phyloP scores from a whole-genome alignment of 35 echinoderm and acorn worm genomes.

The Hemicentrotus pulcherrimus region DNA sequence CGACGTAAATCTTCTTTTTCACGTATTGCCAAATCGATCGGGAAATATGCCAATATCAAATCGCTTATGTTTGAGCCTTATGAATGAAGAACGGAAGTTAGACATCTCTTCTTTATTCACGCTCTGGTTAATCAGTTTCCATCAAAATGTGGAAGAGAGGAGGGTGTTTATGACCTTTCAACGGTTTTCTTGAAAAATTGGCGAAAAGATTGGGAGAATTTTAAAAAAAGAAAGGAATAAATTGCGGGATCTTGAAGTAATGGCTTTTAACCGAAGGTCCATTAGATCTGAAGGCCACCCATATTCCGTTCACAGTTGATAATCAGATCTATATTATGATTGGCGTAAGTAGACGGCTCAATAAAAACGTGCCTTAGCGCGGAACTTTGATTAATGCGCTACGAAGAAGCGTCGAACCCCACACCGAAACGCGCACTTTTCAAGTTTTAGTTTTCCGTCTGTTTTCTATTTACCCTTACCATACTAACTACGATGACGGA shows the following conservation, averaged over 20 bases:
- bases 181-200: not conserved
- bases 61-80: not conserved
- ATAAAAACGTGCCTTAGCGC: slow-evolving; percentile 25
- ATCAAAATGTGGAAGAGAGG: not conserved
- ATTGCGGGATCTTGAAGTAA: not conserved
- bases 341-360: slow-evolving; percentile 40
- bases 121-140: not conserved
- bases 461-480: not conserved
- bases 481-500: not conserved
- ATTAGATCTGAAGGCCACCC: slow-evolving; percentile 3
- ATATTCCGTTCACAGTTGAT: slow-evolving; percentile 35
- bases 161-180: slow-evolving; percentile 2
- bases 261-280: slow-evolving; percentile 40
- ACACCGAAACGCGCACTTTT: not conserved
- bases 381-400: not conserved
- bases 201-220: not conserved
- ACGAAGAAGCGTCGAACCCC: not conserved
- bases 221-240: not conserved
- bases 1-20: not conserved
- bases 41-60: slow-evolving; percentile 19
- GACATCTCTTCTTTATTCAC: slow-evolving; percentile 10
- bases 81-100: not conserved
- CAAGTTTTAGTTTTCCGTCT: not conserved
- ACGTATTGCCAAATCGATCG: not conserved
- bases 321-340: slow-evolving; percentile 42